These are phyloP conservation scores for Blera fallax DNA, from an alignment of 2,888 invertebrate genomes.

Conservation along the genomic window DNA sequence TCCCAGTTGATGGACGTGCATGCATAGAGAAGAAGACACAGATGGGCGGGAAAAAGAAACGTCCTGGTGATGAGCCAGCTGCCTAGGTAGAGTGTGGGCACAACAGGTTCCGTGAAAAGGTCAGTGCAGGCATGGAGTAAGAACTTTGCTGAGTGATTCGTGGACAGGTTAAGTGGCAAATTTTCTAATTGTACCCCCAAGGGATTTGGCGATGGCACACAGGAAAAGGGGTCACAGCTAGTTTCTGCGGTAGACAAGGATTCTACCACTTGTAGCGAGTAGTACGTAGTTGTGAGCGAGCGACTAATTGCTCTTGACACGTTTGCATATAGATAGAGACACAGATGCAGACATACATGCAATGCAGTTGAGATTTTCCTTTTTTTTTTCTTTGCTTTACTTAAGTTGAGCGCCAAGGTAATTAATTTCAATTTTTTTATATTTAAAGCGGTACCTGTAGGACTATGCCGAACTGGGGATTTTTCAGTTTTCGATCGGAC, in stretches of 20 bases:
- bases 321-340: slow-evolving; percentile 29
- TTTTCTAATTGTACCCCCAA: slow-evolving; percentile 63
- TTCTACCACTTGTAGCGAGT: slow-evolving; percentile 57
- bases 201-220: slow-evolving; percentile 29
- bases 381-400: neutral
- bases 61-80: slow-evolving; percentile 44
- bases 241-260: slow-evolving; percentile 61
- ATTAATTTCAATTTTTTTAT: slow-evolving; percentile 17
- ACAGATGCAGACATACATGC: no score
- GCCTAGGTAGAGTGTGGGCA: slow-evolving; percentile 22
- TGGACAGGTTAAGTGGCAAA: slow-evolving; percentile 72
- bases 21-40: slow-evolving; percentile 11
- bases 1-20: slow-evolving; percentile 44
- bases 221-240: slow-evolving; percentile 43
- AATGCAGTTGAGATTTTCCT: slow-evolving; percentile 16
- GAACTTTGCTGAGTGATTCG: slow-evolving; percentile 64
- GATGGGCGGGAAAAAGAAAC: neutral
- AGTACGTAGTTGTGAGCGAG: slow-evolving; percentile 36
- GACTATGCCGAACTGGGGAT: neutral
- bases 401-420: slow-evolving; percentile 23
- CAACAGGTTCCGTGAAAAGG: slow-evolving; percentile 65
- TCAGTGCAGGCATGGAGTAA: slow-evolving; percentile 32
- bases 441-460: neutral
- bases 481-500: no score
- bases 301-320: slow-evolving; percentile 62